These are phyloP conservation scores for Anabacerthia variegaticeps DNA, from an alignment of 2,797 vertebrate species.

Conservation along the genomic window DNA sequence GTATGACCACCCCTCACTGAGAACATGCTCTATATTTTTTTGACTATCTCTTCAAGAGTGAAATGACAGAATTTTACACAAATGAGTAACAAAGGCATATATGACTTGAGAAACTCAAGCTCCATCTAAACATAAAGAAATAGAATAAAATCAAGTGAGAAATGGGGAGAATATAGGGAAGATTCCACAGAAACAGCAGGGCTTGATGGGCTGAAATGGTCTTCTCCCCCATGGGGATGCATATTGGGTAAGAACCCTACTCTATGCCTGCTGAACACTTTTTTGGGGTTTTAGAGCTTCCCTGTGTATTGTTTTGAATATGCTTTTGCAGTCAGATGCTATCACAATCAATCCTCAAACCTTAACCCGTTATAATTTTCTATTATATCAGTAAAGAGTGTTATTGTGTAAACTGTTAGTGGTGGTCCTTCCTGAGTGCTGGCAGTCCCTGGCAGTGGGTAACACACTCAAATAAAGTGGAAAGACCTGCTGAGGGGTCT, in stretches of 20 bases:
- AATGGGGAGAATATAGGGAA: neutral
- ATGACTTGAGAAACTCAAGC: neutral
- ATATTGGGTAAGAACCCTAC: accelerated
- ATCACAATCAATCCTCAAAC: neutral
- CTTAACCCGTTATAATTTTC: neutral
- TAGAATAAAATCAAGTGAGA: neutral
- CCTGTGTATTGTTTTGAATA: neutral
- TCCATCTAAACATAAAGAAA: neutral
- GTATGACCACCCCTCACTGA: neutral
- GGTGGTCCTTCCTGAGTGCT: neutral
- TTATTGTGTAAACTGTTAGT: neutral
- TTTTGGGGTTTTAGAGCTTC: neutral
- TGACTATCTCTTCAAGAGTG: neutral
- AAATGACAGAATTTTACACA: neutral
- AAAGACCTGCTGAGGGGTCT: neutral
- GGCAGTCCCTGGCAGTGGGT: neutral
- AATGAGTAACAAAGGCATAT: neutral
- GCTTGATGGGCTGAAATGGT: accelerated
- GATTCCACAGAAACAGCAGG: neutral
- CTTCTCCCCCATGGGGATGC: accelerated
- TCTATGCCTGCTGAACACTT: neutral
- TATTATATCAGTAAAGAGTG: neutral
- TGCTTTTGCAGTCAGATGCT: neutral
- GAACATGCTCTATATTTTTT: neutral
- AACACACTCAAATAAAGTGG: accelerated